phyloP scores from a whole-genome alignment of 2,113 vertebrate genomes.

The Edolisoma coerulescens region DNA sequence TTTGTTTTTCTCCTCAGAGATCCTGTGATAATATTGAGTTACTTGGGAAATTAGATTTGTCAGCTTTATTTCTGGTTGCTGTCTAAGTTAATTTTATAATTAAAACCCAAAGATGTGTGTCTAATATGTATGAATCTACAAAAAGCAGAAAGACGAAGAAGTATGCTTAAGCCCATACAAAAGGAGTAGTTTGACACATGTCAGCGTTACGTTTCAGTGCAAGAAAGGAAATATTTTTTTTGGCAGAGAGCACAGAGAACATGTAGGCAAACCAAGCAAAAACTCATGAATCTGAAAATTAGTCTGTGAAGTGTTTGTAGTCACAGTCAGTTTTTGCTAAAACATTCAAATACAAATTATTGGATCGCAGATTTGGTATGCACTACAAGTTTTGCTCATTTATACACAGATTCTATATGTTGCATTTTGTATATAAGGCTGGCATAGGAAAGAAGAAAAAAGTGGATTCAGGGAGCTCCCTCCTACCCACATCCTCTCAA shows the following conservation, averaged over 20 bases:
- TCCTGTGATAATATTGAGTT: slow-evolving; percentile 36
- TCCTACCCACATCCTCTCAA: neutral
- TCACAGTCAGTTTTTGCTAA: neutral
- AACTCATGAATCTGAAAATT: slow-evolving; percentile 35
- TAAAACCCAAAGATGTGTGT: slow-evolving; percentile 61
- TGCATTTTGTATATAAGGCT: neutral
- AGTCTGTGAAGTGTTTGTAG: slow-evolving; percentile 17
- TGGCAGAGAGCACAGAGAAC: neutral
- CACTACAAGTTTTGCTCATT: neutral
- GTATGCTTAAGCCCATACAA: neutral
- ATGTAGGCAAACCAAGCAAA: slow-evolving; percentile 2
- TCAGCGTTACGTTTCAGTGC: neutral
- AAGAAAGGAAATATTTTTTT: neutral
- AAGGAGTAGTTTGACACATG: slow-evolving; percentile 3
- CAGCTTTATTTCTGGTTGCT: slow-evolving; percentile 48
- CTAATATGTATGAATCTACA: slow-evolving; percentile 45
- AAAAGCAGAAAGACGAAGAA: neutral
- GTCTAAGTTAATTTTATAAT: slow-evolving; percentile 63
- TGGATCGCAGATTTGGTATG: neutral
- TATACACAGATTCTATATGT: neutral
- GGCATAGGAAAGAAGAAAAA: neutral
- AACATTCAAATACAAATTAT: slow-evolving; percentile 5
- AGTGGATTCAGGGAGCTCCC: neutral
- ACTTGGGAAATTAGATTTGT: slow-evolving; percentile 55
- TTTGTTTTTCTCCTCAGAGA: slow-evolving; percentile 14